phyloP scores from a whole-genome alignment of 2,797 vertebrate genomes.

The Melanotaenia pygmaea region DNA sequence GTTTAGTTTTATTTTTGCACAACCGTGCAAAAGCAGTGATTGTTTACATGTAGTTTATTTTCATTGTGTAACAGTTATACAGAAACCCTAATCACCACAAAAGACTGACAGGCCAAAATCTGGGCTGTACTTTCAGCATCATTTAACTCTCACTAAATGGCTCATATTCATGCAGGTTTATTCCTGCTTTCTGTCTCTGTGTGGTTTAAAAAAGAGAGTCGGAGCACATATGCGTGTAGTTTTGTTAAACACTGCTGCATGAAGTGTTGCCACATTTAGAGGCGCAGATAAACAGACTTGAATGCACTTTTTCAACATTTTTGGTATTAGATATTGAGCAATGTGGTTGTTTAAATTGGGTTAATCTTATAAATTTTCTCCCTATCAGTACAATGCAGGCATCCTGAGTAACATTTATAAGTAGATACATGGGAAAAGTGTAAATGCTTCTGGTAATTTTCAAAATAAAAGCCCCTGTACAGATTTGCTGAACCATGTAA shows the following conservation, averaged over 20 bases:
- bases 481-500: too few species aligned
- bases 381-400: too few species aligned
- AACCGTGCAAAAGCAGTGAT: conserved; percentile 65
- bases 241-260: not conserved
- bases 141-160: conserved; percentile 73
- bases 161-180: conserved; percentile 58
- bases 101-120: conserved; percentile 72
- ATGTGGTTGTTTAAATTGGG: not conserved
- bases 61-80: conserved; percentile 78
- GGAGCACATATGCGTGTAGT: conserved; percentile 37
- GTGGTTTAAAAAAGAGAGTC: conserved; percentile 60
- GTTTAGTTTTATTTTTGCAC: conserved; percentile 78
- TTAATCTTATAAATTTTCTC: too few species aligned
- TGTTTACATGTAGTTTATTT: conserved; percentile 86
- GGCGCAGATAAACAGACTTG: not conserved
- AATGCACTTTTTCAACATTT: conserved; percentile 6
- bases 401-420: too few species aligned
- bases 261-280: conserved; percentile 24
- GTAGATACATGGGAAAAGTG: too few species aligned
- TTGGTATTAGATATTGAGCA: not conserved
- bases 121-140: conserved; percentile 77
- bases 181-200: conserved; percentile 29
- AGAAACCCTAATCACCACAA: conserved; percentile 47
- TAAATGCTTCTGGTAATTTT: too few species aligned
- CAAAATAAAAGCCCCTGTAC: too few species aligned